Percentiles rank a stretch among this genome's conserved stretches.
These are phyloP conservation scores for Seladonia tumulorum DNA, from an alignment of 2,888 invertebrate species.

Conservation along the genomic window DNA sequence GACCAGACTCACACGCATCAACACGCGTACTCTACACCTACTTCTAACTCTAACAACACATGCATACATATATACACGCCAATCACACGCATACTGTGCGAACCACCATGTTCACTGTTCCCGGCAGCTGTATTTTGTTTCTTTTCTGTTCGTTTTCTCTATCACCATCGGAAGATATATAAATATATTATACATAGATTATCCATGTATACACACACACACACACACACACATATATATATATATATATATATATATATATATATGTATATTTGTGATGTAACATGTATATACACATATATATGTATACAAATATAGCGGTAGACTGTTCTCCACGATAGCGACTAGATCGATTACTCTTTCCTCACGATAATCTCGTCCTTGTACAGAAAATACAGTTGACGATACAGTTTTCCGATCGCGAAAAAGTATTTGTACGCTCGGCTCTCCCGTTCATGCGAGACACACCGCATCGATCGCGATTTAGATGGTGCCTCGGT, in stretches of 20 bases:
- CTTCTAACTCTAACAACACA: constrained; percentile 58
- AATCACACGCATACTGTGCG: background rate
- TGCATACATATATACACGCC: constrained; percentile 49
- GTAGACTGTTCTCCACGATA: constrained; percentile 68
- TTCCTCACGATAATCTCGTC: constrained; percentile 51
- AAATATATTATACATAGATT: constrained; percentile 3
- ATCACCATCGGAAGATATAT: constrained; percentile 31
- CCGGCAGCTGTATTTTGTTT: constrained; percentile 15
- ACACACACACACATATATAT: no score
- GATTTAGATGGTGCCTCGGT: background rate
- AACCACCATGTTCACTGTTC: constrained; percentile 18
- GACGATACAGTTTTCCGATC: background rate
- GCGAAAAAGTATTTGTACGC: background rate
- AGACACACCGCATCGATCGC: background rate
- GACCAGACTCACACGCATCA: background rate
- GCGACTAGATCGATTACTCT: constrained; percentile 56
- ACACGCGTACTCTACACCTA: background rate
- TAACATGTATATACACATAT: background rate
- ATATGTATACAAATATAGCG: constrained; percentile 52
- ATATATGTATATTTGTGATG: constrained; percentile 44
- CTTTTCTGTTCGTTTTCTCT: constrained; percentile 9
- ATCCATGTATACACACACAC: constrained; percentile 1
- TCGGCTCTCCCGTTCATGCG: background rate
- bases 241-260: no score
- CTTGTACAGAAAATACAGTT: constrained; percentile 66